A percentile compares a stretch with the other conserved stretches of the same genome.
These are phyloP conservation scores for Brachypodius melanocephalos DNA, from an alignment of 2,113 vertebrate genomes.

Conservation along the genomic window DNA sequence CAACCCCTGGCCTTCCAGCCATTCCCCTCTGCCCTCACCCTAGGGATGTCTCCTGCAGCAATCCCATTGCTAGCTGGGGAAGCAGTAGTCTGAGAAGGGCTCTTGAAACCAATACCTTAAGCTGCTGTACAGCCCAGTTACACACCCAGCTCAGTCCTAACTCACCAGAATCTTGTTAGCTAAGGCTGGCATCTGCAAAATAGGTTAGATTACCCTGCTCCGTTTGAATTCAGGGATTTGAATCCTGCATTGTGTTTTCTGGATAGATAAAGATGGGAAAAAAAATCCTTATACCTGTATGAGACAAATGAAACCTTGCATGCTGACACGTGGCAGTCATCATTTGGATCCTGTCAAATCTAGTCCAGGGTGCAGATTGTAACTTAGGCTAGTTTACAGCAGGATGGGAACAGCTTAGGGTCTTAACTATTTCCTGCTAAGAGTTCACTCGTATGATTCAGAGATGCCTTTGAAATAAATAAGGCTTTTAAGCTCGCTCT, in stretches of 20 bases:
- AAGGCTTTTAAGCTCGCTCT: background rate
- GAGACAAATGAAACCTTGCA: background rate
- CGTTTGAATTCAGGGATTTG: background rate
- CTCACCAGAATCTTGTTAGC: background rate
- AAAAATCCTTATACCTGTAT: background rate
- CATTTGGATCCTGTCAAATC: background rate
- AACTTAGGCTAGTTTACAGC: background rate
- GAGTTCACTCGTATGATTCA: background rate
- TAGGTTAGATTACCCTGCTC: background rate
- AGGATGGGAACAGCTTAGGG: background rate
- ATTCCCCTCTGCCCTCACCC: background rate
- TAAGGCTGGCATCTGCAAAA: background rate
- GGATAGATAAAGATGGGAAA: background rate
- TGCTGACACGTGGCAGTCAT: background rate
- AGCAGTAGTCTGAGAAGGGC: background rate
- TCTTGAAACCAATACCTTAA: background rate
- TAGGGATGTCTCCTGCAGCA: background rate
- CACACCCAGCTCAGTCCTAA: background rate
- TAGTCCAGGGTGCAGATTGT: background rate
- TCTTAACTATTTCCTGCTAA: background rate
- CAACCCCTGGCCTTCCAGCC: background rate
- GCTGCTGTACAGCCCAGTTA: background rate
- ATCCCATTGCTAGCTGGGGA: background rate
- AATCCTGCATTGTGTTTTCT: background rate
- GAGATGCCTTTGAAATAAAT: background rate